These are phyloP conservation scores for Tadarida brasiliensis DNA, from an alignment of 2,797 vertebrate genomes.

Conservation along the genomic window DNA sequence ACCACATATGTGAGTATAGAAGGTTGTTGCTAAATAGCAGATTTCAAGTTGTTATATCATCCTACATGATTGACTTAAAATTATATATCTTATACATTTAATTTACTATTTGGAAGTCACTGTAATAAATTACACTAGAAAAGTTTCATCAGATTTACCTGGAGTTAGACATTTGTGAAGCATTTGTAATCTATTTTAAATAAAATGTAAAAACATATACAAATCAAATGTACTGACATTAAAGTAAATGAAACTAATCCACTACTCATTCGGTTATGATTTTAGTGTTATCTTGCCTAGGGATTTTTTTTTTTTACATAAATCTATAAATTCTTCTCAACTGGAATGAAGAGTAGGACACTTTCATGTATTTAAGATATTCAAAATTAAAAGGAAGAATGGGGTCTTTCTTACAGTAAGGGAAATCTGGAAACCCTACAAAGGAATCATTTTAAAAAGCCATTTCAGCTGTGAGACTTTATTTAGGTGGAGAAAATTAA, in stretches of 20 bases:
- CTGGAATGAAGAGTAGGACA: background rate
- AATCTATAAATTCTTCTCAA: slow-evolving; percentile 48
- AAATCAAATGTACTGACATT: background rate
- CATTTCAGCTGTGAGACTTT: slow-evolving; percentile 48
- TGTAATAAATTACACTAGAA: background rate
- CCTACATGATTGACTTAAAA: slow-evolving; percentile 2
- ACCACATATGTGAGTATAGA: background rate
- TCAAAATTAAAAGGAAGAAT: slow-evolving; percentile 51
- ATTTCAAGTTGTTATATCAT: slow-evolving; percentile 37
- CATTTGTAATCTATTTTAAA: slow-evolving; percentile 22
- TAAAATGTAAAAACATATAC: slow-evolving; percentile 55
- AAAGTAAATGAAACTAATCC: slow-evolving; percentile 40
- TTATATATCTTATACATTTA: background rate
- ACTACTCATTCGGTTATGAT: slow-evolving; percentile 51
- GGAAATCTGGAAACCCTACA: slow-evolving; percentile 32
- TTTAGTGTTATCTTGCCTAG: slow-evolving; percentile 36
- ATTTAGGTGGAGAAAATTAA: slow-evolving; percentile 73
- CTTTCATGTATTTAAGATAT: slow-evolving; percentile 9
- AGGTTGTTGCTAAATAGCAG: background rate
- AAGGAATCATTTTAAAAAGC: slow-evolving; percentile 42
- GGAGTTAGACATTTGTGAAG: slow-evolving; percentile 21
- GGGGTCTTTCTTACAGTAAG: slow-evolving; percentile 7
- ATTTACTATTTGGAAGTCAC: slow-evolving; percentile 42
- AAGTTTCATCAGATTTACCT: background rate
- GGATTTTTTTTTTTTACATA: background rate